These are phyloP conservation scores for Menidia menidia DNA, from an alignment of 2,797 vertebrate species.

Conservation along the genomic window DNA sequence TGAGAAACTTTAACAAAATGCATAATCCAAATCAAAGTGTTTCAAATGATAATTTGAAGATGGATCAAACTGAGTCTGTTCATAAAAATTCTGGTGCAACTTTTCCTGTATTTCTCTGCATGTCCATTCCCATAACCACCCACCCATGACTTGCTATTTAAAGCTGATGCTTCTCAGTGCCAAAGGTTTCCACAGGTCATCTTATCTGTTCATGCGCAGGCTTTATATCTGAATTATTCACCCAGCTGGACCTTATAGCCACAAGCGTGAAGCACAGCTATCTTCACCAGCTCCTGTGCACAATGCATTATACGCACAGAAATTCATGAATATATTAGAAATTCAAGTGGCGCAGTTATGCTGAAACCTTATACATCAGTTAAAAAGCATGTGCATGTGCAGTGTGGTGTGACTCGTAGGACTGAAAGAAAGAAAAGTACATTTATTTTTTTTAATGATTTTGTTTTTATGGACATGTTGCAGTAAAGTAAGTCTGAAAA, in stretches of 20 bases:
- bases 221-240: constrained; percentile 28
- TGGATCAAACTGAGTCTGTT: constrained; percentile 9
- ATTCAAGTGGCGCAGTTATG: background rate
- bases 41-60: background rate
- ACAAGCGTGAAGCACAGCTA: constrained; percentile 11
- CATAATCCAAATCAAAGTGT: background rate
- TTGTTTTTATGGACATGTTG: background rate
- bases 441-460: background rate
- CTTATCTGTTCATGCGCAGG: constrained; percentile 44
- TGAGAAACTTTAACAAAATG: background rate
- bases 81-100: constrained; percentile 10
- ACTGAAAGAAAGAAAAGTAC: background rate
- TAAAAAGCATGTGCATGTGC: too few species aligned
- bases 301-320: constrained; percentile 14
- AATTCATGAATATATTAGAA: background rate
- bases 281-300: constrained; percentile 17
- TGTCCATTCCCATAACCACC: constrained; percentile 83
- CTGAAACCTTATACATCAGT: background rate
- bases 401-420: background rate
- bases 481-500: too few species aligned
- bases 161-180: constrained; percentile 79
- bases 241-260: constrained; percentile 26
- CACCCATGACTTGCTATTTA: constrained; percentile 75
- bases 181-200: constrained; percentile 72
- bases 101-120: constrained; percentile 73